These are phyloP conservation scores for Stegana nigrithorax DNA, from an alignment of 2,888 invertebrate genomes.

Conservation along the genomic window DNA sequence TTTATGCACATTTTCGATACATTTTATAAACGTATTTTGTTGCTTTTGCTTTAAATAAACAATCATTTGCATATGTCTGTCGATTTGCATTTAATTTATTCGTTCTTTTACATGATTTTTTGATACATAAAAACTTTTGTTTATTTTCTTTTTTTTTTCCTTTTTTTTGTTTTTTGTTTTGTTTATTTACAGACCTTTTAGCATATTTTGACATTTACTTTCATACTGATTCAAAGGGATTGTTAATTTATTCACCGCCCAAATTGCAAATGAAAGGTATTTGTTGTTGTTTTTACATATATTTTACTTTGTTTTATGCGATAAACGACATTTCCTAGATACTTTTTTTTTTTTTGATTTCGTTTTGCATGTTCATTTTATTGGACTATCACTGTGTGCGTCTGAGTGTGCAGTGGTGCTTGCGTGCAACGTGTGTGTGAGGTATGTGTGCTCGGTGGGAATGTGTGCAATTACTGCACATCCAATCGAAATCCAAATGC, in stretches of 20 bases:
- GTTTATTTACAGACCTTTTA: conserved; percentile 76
- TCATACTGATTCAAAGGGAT: conserved; percentile 81
- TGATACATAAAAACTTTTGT: conserved; percentile 14
- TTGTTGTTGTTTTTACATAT: conserved; percentile 26
- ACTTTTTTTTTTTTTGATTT: conserved; percentile 27
- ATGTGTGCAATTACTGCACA: too few species aligned
- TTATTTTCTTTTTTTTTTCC: conserved; percentile 14
- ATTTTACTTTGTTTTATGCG: neutral
- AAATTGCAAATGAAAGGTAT: conserved; percentile 80
- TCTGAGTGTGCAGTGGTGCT: too few species aligned
- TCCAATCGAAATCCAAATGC: neutral
- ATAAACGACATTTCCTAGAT: conserved; percentile 14
- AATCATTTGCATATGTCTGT: neutral
- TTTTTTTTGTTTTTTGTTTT: conserved; percentile 27
- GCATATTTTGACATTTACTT: conserved; percentile 80
- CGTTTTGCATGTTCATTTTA: too few species aligned
- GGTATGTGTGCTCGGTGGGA: too few species aligned
- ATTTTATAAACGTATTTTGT: too few species aligned
- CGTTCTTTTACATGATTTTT: neutral
- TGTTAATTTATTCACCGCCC: conserved; percentile 75
- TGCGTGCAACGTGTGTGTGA: neutral
- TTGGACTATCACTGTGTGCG: too few species aligned
- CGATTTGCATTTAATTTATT: neutral
- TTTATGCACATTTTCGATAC: too few species aligned
- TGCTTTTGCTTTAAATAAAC: too few species aligned